These are phyloP conservation scores for Drosophila melanosoma DNA, from an alignment of 2,888 invertebrate species.

Conservation along the genomic window DNA sequence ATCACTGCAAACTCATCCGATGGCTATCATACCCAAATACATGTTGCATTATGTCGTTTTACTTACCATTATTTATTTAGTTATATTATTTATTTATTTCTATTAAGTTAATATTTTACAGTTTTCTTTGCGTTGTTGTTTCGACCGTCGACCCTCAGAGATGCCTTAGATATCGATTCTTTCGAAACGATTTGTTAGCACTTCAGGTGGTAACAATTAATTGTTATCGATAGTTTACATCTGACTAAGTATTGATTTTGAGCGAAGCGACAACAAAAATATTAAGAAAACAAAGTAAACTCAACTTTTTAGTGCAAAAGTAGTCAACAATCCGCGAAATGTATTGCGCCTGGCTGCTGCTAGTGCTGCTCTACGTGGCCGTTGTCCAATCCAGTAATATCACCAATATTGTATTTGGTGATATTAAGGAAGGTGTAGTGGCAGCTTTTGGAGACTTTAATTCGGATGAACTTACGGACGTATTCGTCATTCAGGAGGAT, in stretches of 20 bases:
- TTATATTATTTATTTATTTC: constrained; percentile 32
- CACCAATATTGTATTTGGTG: constrained; percentile 90
- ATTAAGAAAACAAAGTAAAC: constrained; percentile 44
- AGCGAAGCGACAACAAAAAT: constrained; percentile 53
- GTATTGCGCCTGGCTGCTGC: constrained; percentile 39
- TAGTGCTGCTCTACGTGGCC: constrained; percentile 28
- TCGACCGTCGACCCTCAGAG: constrained; percentile 51
- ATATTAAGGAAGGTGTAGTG: constrained; percentile 90
- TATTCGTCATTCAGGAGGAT: constrained; percentile 91
- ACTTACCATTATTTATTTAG: constrained; percentile 62
- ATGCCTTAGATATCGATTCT: constrained; percentile 47
- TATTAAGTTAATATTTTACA: constrained; percentile 61
- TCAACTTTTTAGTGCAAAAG: constrained; percentile 28
- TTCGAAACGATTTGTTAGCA: constrained; percentile 13
- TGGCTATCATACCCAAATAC: background rate
- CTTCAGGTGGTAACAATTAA: constrained; percentile 32
- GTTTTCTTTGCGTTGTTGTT: constrained; percentile 62
- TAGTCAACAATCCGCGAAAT: constrained; percentile 25
- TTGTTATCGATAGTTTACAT: constrained; percentile 53
- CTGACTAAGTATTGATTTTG: constrained; percentile 73
- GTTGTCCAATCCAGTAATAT: constrained; percentile 87
- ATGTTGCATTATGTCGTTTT: background rate
- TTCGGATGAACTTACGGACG: constrained; percentile 96
- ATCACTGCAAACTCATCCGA: constrained; percentile 1
- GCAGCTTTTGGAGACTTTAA: constrained; percentile 98